Evolutionary conservation across 2,888 invertebrate genomes (phyloP).

Genomic region (Aplocera efformata): DNA sequence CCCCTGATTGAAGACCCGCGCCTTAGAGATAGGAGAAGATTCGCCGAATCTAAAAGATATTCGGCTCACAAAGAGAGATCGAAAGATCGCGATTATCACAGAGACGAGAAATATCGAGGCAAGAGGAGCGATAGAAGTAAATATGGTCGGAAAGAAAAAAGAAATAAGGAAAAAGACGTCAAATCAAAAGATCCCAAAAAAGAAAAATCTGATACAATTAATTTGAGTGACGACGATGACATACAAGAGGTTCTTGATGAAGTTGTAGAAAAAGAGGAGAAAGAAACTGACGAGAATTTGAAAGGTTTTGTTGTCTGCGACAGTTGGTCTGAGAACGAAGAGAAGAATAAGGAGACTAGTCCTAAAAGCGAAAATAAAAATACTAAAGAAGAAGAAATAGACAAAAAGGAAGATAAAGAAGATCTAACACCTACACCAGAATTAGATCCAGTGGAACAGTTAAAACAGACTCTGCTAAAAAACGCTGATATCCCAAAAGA

Average conservation of each 20-base stretch:
- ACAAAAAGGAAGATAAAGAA: slow-evolving; percentile 38
- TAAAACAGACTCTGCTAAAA: slow-evolving; percentile 24
- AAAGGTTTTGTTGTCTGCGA: slow-evolving; percentile 71
- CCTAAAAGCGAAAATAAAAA: slow-evolving; percentile 46
- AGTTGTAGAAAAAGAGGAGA: slow-evolving; percentile 29
- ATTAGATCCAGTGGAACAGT: slow-evolving; percentile 37
- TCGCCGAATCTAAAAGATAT: slow-evolving; percentile 27
- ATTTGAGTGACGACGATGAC: slow-evolving; percentile 14
- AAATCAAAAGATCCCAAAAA: slow-evolving; percentile 30
- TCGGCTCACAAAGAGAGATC: slow-evolving; percentile 15
- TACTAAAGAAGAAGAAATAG: slow-evolving; percentile 2
- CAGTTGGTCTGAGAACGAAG: slow-evolving; percentile 75
- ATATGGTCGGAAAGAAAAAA: slow-evolving; percentile 18
- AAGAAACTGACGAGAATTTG: slow-evolving; percentile 62
- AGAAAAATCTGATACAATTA: slow-evolving; percentile 31
- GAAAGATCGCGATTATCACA: slow-evolving; percentile 12
- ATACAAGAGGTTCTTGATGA: slow-evolving; percentile 25
- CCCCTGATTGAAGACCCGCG: slow-evolving; percentile 28
- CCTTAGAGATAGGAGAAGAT: slow-evolving; percentile 35
- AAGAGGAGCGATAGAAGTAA: slow-evolving; percentile 26
- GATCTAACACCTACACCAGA: slow-evolving; percentile 7
- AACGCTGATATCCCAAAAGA: slow-evolving; percentile 19
- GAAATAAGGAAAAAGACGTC: slow-evolving; percentile 25
- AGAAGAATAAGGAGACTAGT: slow-evolving; percentile 49
- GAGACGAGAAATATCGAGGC: slow-evolving; percentile 20